phyloP scores from a whole-genome alignment of 2,888 invertebrate genomes.

The Dugesia japonica region DNA sequence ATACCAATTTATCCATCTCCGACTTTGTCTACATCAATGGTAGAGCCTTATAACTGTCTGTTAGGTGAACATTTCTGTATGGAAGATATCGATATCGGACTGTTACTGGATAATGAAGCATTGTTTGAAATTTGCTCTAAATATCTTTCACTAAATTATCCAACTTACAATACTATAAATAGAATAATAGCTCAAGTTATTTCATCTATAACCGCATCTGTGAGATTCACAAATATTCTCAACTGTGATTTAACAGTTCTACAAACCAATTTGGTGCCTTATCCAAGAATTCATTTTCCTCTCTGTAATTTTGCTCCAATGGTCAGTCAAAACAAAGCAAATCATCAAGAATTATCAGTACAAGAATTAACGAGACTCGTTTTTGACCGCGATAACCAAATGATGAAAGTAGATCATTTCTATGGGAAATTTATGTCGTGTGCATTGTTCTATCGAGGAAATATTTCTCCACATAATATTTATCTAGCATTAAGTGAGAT shows the following conservation, averaged over 20 bases:
- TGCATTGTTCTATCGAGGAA: conserved; percentile 35
- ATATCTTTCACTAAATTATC: conserved; percentile 63
- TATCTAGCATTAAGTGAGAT: conserved; percentile 12
- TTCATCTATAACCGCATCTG: conserved; percentile 25
- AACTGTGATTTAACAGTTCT: conserved; percentile 26
- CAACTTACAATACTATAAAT: conserved; percentile 70
- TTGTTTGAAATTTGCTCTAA: conserved; percentile 35
- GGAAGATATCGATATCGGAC: conserved; percentile 75
- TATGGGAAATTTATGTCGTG: conserved; percentile 33
- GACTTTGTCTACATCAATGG: conserved; percentile 37
- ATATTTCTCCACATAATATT: conserved; percentile 38
- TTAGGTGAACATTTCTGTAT: conserved; percentile 74
- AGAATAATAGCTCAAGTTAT: conserved; percentile 55
- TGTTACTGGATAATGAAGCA: conserved; percentile 37
- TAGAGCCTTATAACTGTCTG: conserved; percentile 64
- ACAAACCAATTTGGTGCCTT: conserved; percentile 33
- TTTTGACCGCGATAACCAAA: conserved; percentile 65
- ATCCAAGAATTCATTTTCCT: conserved; percentile 32
- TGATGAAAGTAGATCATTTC: conserved; percentile 57
- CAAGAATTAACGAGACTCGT: conserved; percentile 77
- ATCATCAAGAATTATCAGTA: conserved; percentile 53
- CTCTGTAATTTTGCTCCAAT: conserved; percentile 26
- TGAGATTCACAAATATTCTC: conserved; percentile 24
- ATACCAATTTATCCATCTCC: conserved; percentile 40
- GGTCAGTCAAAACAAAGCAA: conserved; percentile 28